Evolutionary conservation across 2,888 invertebrate genomes (phyloP).

Genomic region (Ernsta delagoae): DNA sequence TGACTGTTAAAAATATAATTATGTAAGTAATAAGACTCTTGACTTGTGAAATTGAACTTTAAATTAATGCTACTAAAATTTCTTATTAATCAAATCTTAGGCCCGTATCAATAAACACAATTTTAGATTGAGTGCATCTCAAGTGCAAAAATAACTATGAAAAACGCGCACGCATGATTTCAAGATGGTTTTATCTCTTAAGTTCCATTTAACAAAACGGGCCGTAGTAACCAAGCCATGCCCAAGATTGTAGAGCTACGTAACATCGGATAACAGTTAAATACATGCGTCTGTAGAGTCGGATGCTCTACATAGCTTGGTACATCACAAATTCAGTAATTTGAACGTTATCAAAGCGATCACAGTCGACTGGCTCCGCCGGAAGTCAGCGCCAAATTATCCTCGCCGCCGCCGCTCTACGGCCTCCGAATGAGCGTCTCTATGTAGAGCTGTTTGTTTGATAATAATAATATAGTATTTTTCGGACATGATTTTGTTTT

Average conservation of each 20-base stretch:
- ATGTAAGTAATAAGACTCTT: too few species aligned
- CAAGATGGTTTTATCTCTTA: too few species aligned
- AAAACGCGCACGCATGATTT: too few species aligned
- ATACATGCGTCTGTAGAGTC: conserved; percentile 1
- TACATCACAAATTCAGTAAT: conserved; percentile 43
- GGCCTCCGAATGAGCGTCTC: conserved; percentile 10
- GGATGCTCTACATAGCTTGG: conserved; percentile 12
- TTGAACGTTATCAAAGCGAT: conserved; percentile 50
- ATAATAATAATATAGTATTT: neutral
- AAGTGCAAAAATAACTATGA: too few species aligned
- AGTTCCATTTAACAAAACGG: too few species aligned
- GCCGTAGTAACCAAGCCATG: too few species aligned
- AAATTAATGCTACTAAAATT: too few species aligned
- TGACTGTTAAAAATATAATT: too few species aligned
- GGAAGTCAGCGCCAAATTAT: conserved; percentile 52
- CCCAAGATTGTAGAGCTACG: neutral
- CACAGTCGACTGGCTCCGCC: conserved; percentile 51
- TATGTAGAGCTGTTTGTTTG: conserved; percentile 27
- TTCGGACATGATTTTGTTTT: neutral
- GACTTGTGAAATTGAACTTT: too few species aligned
- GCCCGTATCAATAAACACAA: too few species aligned
- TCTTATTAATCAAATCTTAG: too few species aligned
- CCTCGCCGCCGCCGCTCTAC: conserved; percentile 27
- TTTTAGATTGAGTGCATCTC: too few species aligned
- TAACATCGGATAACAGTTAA: conserved; percentile 1